phyloP scores from a whole-genome alignment of 1,140 invertebrate species.

The Achatina immaculata region DNA sequence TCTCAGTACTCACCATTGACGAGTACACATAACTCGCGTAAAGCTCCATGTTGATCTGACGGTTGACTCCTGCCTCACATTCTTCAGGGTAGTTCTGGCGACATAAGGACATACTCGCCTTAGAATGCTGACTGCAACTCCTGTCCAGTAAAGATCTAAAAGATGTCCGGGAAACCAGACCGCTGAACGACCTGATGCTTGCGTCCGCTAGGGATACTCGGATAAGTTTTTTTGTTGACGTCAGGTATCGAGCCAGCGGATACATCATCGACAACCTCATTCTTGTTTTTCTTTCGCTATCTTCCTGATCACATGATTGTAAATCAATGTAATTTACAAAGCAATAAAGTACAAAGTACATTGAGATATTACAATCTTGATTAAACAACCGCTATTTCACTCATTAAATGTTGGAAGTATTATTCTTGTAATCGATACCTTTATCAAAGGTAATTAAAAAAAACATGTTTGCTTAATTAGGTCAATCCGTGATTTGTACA shows the following conservation, averaged over 20 bases:
- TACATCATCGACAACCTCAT: neutral
- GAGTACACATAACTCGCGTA: constrained; percentile 86
- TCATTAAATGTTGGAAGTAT: too few relatives aligned
- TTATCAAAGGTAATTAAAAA: too few relatives aligned
- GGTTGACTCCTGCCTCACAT: constrained; percentile 83
- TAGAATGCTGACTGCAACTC: neutral
- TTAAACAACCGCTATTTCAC: too few relatives aligned
- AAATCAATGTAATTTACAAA: too few relatives aligned
- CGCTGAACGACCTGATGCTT: neutral
- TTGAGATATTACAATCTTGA: too few relatives aligned
- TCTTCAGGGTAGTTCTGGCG: constrained; percentile 83
- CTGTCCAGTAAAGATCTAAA: neutral
- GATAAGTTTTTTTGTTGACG: neutral
- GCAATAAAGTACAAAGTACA: too few relatives aligned
- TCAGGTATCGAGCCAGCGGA: neutral
- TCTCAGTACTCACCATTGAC: constrained; percentile 85
- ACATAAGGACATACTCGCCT: constrained; percentile 39
- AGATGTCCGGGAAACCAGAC: neutral
- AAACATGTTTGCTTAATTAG: too few relatives aligned
- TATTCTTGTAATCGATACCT: too few relatives aligned
- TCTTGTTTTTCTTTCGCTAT: too few relatives aligned
- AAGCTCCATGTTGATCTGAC: constrained; percentile 89
- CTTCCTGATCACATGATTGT: too few relatives aligned
- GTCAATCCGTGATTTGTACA: too few relatives aligned
- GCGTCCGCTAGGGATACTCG: neutral